Conservation (phyloP, 2,888 invertebrate species). For the Smittia sp. region DNA sequence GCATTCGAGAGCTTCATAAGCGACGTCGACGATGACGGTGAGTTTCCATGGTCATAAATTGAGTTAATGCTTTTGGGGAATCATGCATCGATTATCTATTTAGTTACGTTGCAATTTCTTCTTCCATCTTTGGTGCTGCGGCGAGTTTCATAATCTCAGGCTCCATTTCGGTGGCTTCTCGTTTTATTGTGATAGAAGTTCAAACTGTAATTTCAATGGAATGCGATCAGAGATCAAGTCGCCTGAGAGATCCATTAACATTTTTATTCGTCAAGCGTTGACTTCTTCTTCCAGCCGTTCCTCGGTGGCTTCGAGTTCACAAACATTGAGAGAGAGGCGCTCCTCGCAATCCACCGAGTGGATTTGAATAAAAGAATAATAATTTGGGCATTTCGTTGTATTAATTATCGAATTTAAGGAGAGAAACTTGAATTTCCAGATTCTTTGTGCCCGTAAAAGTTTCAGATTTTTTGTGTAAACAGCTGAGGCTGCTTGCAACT, state of each 20-base stretch:
- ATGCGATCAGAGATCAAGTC: not conserved
- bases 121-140: not conserved
- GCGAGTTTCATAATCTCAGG: no score
- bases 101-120: not conserved
- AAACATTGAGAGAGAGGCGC: not conserved
- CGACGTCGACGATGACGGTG: slow-evolving; percentile 33
- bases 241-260: not conserved
- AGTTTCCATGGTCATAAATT: slow-evolving; percentile 4
- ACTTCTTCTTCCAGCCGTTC: not conserved
- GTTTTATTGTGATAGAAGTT: not conserved
- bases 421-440: slow-evolving; percentile 22
- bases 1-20: slow-evolving; percentile 37
- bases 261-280: not conserved
- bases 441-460: not conserved
- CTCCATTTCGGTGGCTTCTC: not conserved
- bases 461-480: not conserved
- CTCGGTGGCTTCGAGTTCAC: not conserved
- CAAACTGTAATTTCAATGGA: not conserved
- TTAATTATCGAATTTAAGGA: slow-evolving; percentile 16
- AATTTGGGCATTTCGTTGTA: not conserved
- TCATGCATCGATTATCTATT: not conserved
- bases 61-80: slow-evolving; percentile 1
- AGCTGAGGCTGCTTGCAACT: no score
- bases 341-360: not conserved
- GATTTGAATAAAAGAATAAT: slow-evolving; percentile 6